Evolutionary conservation across 2,797 vertebrate genomes (phyloP).

Genomic region (Enteromius viviparus): DNA sequence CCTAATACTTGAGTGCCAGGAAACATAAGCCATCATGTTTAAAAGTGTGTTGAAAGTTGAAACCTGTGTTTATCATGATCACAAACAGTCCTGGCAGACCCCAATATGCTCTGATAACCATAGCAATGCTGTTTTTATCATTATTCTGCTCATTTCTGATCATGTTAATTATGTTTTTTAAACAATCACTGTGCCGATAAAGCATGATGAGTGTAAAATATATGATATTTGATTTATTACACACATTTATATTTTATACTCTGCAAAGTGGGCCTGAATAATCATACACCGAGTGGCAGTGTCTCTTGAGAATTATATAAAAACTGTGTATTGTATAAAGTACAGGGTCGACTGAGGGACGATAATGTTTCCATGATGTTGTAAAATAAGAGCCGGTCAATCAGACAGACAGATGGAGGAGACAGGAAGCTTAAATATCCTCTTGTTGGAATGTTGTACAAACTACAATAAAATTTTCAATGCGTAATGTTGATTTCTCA

Average conservation of each 20-base stretch:
- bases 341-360: not conserved
- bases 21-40: slow-evolving; percentile 20
- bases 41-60: not conserved
- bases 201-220: slow-evolving; percentile 6
- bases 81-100: slow-evolving; percentile 5
- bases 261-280: not conserved
- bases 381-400: slow-evolving; percentile 60
- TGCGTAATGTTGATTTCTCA: slow-evolving; percentile 60
- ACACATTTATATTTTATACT: slow-evolving; percentile 10
- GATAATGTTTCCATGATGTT: not conserved
- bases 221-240: slow-evolving; percentile 15
- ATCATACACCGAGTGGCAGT: not conserved
- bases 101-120: not conserved
- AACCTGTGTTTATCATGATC: not conserved
- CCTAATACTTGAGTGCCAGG: not conserved
- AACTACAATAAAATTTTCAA: slow-evolving; percentile 82
- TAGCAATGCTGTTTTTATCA: not conserved
- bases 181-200: slow-evolving; percentile 32
- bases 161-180: not conserved
- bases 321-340: not conserved
- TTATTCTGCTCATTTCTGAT: not conserved
- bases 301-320: not conserved
- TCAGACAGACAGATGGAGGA: slow-evolving; percentile 57
- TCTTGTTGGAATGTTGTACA: slow-evolving; percentile 78
- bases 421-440: slow-evolving; percentile 63